phyloP scores from a whole-genome alignment of 2,113 vertebrate genomes.

The Chunga burmeisteri region DNA sequence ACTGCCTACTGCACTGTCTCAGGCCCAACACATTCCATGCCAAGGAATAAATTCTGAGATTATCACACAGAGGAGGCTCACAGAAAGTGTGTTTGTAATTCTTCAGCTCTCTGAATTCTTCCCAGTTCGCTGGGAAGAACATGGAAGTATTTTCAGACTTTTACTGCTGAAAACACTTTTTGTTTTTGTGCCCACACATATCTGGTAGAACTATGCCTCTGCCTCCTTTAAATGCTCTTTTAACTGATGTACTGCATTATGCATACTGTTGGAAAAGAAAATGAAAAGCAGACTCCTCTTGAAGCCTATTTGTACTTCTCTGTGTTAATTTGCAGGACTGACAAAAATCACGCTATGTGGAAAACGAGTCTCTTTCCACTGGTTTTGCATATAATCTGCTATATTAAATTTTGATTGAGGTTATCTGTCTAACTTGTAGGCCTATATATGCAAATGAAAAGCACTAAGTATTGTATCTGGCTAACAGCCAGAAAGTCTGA shows the following conservation, averaged over 20 bases:
- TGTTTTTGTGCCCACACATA: constrained; percentile 21
- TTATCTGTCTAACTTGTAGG: constrained; percentile 5
- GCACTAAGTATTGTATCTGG: background rate
- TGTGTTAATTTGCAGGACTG: background rate
- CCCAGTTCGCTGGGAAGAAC: background rate
- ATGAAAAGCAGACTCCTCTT: background rate
- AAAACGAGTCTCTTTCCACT: background rate
- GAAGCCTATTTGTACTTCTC: background rate
- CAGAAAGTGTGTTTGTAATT: background rate
- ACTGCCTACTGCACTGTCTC: background rate
- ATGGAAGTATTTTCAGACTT: constrained; percentile 7
- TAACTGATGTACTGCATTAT: background rate
- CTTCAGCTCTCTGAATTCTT: constrained; percentile 19
- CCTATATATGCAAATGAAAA: constrained; percentile 13
- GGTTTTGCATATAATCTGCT: background rate
- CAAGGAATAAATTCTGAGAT: background rate
- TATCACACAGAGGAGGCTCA: background rate
- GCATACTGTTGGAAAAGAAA: background rate
- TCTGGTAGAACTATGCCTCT: background rate
- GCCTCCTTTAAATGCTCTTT: constrained; percentile 8
- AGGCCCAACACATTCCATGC: background rate
- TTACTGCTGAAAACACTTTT: constrained; percentile 19
- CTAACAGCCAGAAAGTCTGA: constrained; percentile 28
- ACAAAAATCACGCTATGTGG: background rate
- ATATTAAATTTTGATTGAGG: background rate